Evolutionary conservation across 2,888 invertebrate species (phyloP), one percentile per base, ranked within the genome.

Genomic region (Callosobruchus maculatus): DNA sequence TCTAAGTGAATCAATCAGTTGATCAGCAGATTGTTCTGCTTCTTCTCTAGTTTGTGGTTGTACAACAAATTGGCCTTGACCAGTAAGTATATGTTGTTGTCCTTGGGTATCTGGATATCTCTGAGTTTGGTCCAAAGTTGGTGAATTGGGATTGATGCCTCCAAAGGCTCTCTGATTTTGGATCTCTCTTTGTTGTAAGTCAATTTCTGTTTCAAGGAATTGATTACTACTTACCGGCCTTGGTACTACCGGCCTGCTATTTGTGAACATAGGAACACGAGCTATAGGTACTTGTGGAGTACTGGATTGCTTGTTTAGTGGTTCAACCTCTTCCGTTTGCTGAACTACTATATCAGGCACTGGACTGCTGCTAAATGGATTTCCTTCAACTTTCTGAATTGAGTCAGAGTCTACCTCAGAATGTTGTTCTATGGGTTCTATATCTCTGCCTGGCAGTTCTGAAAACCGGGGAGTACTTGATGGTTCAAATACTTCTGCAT

Each of bases 1-100:
- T 71, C 70, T 74, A 21, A 80, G 71, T 30, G 71, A 70, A 73
- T 76, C 67, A 68, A 78, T 77, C 21, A 81, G 73, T 30, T 71
- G 70, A 74, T 81, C 79, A 22, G 81, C 79, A 72, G 79, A 78
- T 22, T 71, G 72, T 77, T 81, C 78, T 22, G 81, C 80, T 67
- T 78, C 76, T 18, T 22, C 67, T 66, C 21, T 71, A n/a, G 74
- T 71, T 74, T 77, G 74, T 13, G 73, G 72, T 49, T 71, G 68
- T 20, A 70, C 31, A 26, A 21, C 18, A 69, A 72, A 31, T 72
- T 75, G 73, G 20, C 75, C 70, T 71, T 77, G 75, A 67, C 70
- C 26, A 18, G 71, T 70, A n/a, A 74, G 21, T 4, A 49, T 18
- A 18, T 49, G 69, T 66, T 13, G 69, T 2, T 68, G 69, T 18